Evolutionary conservation across 2,113 vertebrate genomes (phyloP).

Genomic region (Pelmatolapia mariae): DNA sequence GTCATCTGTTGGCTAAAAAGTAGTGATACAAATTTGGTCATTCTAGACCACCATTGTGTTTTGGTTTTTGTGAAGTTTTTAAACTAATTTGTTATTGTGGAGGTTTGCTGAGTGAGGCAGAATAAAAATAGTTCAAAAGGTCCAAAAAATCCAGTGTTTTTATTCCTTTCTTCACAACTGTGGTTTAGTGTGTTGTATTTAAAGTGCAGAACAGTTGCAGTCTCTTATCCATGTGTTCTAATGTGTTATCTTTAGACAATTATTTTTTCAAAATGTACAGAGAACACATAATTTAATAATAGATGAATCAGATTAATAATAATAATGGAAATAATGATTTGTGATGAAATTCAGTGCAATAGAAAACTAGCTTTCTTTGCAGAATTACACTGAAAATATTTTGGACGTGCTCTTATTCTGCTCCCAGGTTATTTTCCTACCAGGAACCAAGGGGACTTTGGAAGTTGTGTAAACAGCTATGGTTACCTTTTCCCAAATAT

Average conservation of each 20-base stretch:
- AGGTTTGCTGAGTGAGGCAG: background rate
- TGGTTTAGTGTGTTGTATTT: background rate
- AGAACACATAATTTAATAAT: background rate
- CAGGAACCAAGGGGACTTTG: rapidly evolving
- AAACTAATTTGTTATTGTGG: background rate
- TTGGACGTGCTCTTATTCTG: background rate
- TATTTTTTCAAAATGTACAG: background rate
- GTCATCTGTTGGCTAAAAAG: background rate
- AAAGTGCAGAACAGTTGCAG: background rate
- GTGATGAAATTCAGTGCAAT: background rate
- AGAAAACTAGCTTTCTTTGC: background rate
- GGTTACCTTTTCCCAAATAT: background rate
- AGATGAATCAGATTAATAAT: rapidly evolving
- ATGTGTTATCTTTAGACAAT: background rate
- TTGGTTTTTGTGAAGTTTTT: background rate
- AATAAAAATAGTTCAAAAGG: background rate
- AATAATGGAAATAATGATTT: background rate
- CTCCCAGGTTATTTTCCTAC: background rate
- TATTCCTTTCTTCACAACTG: background rate
- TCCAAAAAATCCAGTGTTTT: background rate
- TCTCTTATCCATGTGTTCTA: background rate
- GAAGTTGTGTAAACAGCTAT: rapidly evolving
- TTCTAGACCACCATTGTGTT: background rate
- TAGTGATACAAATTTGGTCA: background rate
- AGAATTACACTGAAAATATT: background rate